These are phyloP conservation scores for Podarcis cretensis DNA, from an alignment of 2,113 vertebrate genomes.

Conservation along the genomic window DNA sequence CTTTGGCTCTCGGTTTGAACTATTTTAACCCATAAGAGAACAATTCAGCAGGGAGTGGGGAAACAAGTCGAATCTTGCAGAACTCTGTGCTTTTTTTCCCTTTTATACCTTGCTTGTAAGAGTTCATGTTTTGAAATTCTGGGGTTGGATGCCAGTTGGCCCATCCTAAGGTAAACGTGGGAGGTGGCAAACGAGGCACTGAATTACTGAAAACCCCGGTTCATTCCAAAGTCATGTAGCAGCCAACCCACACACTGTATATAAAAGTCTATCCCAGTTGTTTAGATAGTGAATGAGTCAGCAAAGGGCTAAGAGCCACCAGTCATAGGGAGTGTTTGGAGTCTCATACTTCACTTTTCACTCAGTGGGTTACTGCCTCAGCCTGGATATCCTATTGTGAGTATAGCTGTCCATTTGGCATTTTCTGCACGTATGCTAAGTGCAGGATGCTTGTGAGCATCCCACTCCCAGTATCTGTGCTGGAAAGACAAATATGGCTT, in stretches of 20 bases:
- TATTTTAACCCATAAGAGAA: neutral
- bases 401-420: neutral
- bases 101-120: neutral
- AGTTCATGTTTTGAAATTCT: neutral
- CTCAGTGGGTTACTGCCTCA: neutral
- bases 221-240: neutral
- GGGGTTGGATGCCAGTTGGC: neutral
- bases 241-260: neutral
- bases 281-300: neutral
- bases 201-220: accelerated
- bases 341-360: neutral
- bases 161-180: constrained; percentile 13
- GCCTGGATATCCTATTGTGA: neutral
- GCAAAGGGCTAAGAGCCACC: neutral
- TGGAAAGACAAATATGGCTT: neutral
- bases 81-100: neutral
- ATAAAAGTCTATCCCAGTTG: neutral
- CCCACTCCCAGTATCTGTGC: neutral
- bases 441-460: neutral
- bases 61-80: neutral
- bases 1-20: neutral
- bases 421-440: neutral
- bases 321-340: neutral
- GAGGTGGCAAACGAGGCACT: neutral
- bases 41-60: neutral